phyloP scores from a whole-genome alignment of 2,113 vertebrate genomes.

The Polyodon spathula region DNA sequence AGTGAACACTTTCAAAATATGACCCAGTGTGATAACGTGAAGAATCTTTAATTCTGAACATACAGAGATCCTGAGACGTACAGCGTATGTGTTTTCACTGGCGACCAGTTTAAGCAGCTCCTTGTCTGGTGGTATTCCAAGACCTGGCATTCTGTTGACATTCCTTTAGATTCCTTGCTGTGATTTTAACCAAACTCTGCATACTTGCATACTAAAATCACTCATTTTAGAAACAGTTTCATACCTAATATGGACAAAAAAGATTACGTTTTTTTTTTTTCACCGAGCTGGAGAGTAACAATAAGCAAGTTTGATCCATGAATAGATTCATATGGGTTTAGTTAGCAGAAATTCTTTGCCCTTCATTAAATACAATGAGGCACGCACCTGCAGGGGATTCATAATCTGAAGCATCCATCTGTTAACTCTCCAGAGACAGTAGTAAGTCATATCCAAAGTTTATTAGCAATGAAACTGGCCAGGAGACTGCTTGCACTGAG shows the following conservation, averaged over 20 bases:
- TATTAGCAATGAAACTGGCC: too few relatives aligned
- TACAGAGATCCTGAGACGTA: constrained; percentile 52
- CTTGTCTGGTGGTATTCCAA: constrained; percentile 71
- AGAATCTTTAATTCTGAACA: constrained; percentile 45
- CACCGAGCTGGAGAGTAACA: constrained; percentile 48
- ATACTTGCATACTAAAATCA: constrained; percentile 95
- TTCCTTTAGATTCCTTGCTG: constrained; percentile 81
- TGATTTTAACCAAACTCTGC: constrained; percentile 85
- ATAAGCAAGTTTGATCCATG: constrained; percentile 58
- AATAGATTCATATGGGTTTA: constrained; percentile 64
- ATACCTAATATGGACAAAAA: constrained; percentile 98
- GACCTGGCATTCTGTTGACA: constrained; percentile 71
- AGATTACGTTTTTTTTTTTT: background rate
- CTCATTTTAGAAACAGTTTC: constrained; percentile 75
- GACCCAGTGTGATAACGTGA: background rate
- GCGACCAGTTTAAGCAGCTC: constrained; percentile 58
- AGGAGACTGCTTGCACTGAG: too few relatives aligned
- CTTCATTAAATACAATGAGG: constrained; percentile 38
- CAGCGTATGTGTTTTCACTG: constrained; percentile 56
- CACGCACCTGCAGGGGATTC: constrained; percentile 43
- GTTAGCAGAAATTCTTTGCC: constrained; percentile 45
- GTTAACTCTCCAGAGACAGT: too few relatives aligned
- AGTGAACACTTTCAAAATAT: too few relatives aligned
- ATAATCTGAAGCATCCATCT: constrained; percentile 23
- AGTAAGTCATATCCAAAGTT: too few relatives aligned